Base-by-base conservation (phyloP, 2,113 vertebrate species). In the Ptychochromis oligacanthus region DNA sequence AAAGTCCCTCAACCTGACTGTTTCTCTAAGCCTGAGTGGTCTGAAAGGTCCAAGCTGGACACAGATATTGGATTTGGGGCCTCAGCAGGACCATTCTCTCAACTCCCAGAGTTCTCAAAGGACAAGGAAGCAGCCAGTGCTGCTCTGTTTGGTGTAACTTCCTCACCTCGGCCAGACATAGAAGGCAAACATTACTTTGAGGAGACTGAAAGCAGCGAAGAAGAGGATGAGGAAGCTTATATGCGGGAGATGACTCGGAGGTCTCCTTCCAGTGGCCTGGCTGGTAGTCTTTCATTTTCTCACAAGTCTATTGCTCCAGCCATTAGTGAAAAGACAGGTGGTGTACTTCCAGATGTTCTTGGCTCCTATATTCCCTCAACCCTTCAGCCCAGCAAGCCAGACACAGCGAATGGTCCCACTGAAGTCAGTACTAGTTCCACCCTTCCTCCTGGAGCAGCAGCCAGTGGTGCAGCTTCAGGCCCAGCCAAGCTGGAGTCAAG, bases 321-420 rank as follows among this genome's bases (percentile, higher is more conserved):
- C 36, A 54, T 77, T 5, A 65, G 79, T 55, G 88, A 85, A 57
- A 93, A 92, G 57, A 57, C 72, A 17, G 81, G 60, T 8, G 76
- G 78, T 31, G 36, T 67, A 5, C 86, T 95, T 20, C 93, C 96
- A 13, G 94, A 96, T 84, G 92, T 94, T 26, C 58, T 96, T 8
- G 89, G 94, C 17, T 93, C 95, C 31, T 96, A 96, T 83, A 82
- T 93, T 86, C 79, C 91, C 5, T 87, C 77, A 11, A 81, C 92
- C 12, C 93, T 91, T 2, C 82, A 94, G 74, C 79, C 78, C 4
- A 82, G 81, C 24, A 88, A 96, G 82, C 82, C 87, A 26, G 96
- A 95, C 15, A 88, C 95, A 70, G 87, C 96, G 82, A 99, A 98
- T 9, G 96, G 97, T 26, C 96, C 96, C 17, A 95, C 95, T 22